These are phyloP conservation scores for Poecile montanus DNA, from an alignment of 2,797 vertebrate genomes.

Conservation along the genomic window DNA sequence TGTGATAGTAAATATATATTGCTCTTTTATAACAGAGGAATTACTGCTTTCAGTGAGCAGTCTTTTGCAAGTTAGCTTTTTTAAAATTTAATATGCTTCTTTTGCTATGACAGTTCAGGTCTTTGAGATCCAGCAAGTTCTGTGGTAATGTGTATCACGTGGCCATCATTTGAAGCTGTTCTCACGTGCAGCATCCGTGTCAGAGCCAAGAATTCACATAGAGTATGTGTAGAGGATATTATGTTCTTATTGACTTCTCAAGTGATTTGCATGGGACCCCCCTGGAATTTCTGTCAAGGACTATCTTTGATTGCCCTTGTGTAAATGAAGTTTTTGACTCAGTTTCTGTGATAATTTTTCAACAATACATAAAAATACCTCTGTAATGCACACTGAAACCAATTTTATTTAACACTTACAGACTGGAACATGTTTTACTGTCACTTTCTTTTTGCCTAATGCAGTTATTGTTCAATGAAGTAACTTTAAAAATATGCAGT, in stretches of 20 bases:
- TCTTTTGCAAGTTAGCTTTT: neutral
- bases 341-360: constrained; percentile 23
- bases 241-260: constrained; percentile 10
- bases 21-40: neutral
- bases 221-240: neutral
- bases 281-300: neutral
- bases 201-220: neutral
- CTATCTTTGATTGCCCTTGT: neutral
- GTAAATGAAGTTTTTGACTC: constrained; percentile 15
- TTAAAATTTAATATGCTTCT: neutral
- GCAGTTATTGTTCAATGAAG: constrained; percentile 14
- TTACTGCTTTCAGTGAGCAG: neutral
- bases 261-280: neutral
- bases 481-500: constrained; percentile 37
- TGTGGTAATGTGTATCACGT: neutral
- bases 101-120: neutral
- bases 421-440: neutral
- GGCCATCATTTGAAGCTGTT: neutral
- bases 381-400: neutral
- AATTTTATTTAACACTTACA: neutral
- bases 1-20: constrained; percentile 35
- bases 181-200: neutral
- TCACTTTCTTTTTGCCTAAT: constrained; percentile 32
- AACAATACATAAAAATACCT: neutral
- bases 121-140: neutral